A percentile compares a stretch with the other conserved stretches of the same genome.
Evolutionary conservation across 2,113 vertebrate genomes (phyloP).

Genomic region (Cyrtonyx montezumae): DNA sequence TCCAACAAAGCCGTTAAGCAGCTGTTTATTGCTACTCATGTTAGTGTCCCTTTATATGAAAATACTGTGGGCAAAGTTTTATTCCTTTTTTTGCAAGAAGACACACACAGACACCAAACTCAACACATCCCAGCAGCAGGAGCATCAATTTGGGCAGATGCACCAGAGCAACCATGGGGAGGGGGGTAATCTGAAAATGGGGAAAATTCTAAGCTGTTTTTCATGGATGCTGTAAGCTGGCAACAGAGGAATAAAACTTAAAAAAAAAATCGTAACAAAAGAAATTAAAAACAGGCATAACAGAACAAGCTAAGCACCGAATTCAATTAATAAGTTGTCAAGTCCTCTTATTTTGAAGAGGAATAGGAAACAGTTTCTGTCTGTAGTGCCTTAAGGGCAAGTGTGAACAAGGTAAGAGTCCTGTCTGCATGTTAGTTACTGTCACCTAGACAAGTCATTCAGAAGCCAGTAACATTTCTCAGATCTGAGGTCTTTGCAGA

Average conservation of each 20-base stretch:
- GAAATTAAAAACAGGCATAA: neutral
- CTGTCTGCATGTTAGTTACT: neutral
- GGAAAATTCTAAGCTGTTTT: neutral
- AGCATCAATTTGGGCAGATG: neutral
- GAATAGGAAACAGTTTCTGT: neutral
- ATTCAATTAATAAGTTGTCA: slow-evolving; percentile 26
- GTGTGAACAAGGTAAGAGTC: neutral
- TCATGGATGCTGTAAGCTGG: neutral
- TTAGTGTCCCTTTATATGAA: neutral
- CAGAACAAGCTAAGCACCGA: neutral
- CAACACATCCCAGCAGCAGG: neutral
- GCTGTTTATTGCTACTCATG: neutral
- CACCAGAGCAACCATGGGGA: neutral
- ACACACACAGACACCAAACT: neutral
- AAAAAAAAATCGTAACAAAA: slow-evolving; percentile 10
- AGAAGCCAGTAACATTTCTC: neutral
- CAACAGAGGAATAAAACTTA: neutral
- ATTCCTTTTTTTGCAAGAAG: neutral
- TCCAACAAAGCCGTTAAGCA: neutral
- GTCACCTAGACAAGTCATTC: neutral
- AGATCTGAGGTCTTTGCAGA: neutral
- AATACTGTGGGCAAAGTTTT: neutral
- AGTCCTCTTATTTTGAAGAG: neutral
- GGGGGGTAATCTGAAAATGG: neutral
- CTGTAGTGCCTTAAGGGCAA: neutral